Percentiles rank a stretch among this genome's conserved stretches.
phyloP scores from a whole-genome alignment of 1,140 invertebrate genomes.

The Varroa destructor region DNA sequence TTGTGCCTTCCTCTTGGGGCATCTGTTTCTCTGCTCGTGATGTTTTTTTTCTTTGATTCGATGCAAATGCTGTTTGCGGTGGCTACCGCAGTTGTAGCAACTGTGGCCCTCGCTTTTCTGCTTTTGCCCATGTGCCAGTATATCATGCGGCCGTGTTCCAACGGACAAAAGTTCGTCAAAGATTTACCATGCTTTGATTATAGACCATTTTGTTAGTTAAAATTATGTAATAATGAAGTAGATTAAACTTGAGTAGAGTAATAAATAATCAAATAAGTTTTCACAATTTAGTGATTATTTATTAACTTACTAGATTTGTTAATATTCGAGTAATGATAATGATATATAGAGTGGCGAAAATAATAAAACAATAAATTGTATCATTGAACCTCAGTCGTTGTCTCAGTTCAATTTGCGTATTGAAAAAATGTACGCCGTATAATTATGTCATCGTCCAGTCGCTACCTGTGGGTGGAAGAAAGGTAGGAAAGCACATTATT shows the following conservation, averaged over 20 bases:
- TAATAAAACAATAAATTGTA: too few species aligned
- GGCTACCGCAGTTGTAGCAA: conserved; percentile 92
- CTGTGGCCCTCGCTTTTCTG: conserved; percentile 84
- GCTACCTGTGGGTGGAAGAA: too few species aligned
- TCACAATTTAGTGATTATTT: too few species aligned
- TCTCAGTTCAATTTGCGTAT: too few species aligned
- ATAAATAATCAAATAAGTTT: too few species aligned
- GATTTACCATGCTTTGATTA: conserved; percentile 2
- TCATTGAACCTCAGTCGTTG: too few species aligned
- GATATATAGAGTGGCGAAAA: too few species aligned
- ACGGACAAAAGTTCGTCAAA: conserved; percentile 44
- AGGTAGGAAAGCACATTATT: background rate
- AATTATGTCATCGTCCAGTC: background rate
- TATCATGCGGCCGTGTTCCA: conserved; percentile 70
- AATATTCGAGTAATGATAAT: background rate
- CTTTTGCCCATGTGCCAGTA: conserved; percentile 94
- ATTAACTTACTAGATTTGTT: too few species aligned
- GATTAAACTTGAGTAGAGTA: background rate
- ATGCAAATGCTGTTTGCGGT: conserved; percentile 94
- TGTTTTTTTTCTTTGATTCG: conserved; percentile 98
- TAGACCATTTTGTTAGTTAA: background rate
- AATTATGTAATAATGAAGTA: conserved; percentile 4
- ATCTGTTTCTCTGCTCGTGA: conserved; percentile 82
- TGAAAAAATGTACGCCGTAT: background rate
- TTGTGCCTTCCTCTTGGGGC: conserved; percentile 88